phyloP scores from a whole-genome alignment of 2,113 vertebrate genomes.

The human (Homo sapiens) region DNA sequence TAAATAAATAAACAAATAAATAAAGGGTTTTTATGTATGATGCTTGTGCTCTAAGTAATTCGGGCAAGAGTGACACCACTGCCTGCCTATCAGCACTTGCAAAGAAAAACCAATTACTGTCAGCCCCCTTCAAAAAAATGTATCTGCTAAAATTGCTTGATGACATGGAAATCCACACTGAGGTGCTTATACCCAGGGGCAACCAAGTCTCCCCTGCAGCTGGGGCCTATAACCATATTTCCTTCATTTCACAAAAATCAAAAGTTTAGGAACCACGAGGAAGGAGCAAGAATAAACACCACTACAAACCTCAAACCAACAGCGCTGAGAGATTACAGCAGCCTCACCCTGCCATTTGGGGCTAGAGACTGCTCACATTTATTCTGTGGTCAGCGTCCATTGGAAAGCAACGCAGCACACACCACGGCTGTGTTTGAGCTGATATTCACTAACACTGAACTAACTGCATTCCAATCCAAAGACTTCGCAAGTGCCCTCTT shows the following conservation, averaged over 20 bases:
- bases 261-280: background rate
- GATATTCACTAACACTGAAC: background rate
- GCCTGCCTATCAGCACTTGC: background rate
- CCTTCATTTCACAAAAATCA: background rate
- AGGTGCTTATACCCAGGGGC: background rate
- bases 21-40: background rate
- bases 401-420: background rate
- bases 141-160: background rate
- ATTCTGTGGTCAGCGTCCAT: background rate
- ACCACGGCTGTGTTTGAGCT: background rate
- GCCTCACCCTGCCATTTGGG: background rate
- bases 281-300: background rate
- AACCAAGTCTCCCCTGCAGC: background rate
- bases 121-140: background rate
- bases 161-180: background rate
- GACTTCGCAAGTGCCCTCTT: background rate
- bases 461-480: background rate
- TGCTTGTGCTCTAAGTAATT: background rate
- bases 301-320: background rate
- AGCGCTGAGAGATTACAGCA: no score
- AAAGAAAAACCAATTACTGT: background rate
- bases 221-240: background rate
- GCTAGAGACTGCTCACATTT: background rate
- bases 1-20: background rate
- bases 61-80: background rate